A percentile compares a stretch with the other conserved stretches of the same genome.
These are phyloP conservation scores for Sebastolobus alascanus DNA, from an alignment of 2,797 vertebrate genomes.

Conservation along the genomic window DNA sequence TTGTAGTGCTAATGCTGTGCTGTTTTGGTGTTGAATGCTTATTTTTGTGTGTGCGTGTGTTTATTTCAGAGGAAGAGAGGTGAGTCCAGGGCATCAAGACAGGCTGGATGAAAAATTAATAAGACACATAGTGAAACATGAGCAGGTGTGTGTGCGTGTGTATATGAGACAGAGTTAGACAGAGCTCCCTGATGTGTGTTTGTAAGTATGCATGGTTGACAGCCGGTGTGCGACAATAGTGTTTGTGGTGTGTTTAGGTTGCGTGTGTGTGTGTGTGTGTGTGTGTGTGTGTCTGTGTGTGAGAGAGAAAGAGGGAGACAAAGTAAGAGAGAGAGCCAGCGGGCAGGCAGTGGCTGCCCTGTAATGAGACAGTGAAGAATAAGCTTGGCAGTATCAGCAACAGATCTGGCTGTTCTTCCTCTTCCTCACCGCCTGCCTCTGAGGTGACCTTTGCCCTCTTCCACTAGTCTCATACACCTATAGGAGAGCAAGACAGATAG, in stretches of 20 bases:
- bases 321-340: constrained; percentile 21
- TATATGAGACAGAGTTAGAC: neutral
- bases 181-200: constrained; percentile 4
- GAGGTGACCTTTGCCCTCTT: constrained; percentile 59
- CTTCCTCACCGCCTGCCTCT: constrained; percentile 54
- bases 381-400: constrained; percentile 66
- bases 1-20: constrained; percentile 25
- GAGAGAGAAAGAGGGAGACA: constrained; percentile 3
- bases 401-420: constrained; percentile 61
- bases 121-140: constrained; percentile 53
- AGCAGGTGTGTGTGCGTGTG: constrained; percentile 36
- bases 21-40: constrained; percentile 30
- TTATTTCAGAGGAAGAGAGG: constrained; percentile 39
- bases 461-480: constrained; percentile 40
- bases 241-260: neutral
- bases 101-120: constrained; percentile 53
- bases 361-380: constrained; percentile 74
- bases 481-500: constrained; percentile 10
- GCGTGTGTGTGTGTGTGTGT: neutral
- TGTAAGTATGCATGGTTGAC: neutral
- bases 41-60: constrained; percentile 13
- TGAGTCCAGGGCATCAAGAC: constrained; percentile 31
- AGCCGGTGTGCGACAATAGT: neutral
- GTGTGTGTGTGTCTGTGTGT: neutral
- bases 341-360: constrained; percentile 42